Evolutionary conservation across 2,797 vertebrate species (phyloP), one percentile per base, ranked within the genome.

Genomic region (Ciconia nigra): DNA sequence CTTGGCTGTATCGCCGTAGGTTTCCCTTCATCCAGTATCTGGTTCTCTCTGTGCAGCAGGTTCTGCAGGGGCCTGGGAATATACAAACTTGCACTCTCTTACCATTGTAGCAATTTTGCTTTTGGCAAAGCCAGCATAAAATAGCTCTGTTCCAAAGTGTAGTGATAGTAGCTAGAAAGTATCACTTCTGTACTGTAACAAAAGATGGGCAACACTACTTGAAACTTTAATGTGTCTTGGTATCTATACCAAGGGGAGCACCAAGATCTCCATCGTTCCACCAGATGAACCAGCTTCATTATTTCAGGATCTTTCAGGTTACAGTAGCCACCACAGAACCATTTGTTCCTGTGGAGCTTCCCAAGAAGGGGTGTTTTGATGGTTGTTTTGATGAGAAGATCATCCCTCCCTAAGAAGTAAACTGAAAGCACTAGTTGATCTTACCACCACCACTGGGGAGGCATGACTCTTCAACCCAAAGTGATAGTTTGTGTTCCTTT

Each of bases 401-500:
- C 35, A 35, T 77, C 39, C 46, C 19, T 46, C 14, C 21, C 13
- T 26, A 46, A 39, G 37, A 93, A 54, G 52, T 89, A 92, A 89
- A 80, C 54, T 61, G 78, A 90, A 52, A 90, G 25, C 10, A 10
- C 37, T 80, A 15, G 2, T 31, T 85, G 58, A 91, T 15, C 9
- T 71, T 90, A 92, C 35, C 67, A 62, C 2, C 0, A 0, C 37
- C 35, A 18, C 70, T 89, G 52, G 82, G 49, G 80, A 90, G 46
- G 31, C 52, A 81, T 76, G 91, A 61, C 96, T 83, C 77, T 90
- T 97, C 90, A 94, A 86, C 96, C 79, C 35, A 37, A 41, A 80
- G 95, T 80, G 94, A 83, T 63, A 92, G 87, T 94, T 92, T 94
- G 61, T 90, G 49, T 94, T 96, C 59, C n/a, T 57, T 93, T 95